A percentile compares a stretch with the other conserved stretches of the same genome.
phyloP scores from a whole-genome alignment of 2,797 vertebrate species.

The Falco biarmicus region DNA sequence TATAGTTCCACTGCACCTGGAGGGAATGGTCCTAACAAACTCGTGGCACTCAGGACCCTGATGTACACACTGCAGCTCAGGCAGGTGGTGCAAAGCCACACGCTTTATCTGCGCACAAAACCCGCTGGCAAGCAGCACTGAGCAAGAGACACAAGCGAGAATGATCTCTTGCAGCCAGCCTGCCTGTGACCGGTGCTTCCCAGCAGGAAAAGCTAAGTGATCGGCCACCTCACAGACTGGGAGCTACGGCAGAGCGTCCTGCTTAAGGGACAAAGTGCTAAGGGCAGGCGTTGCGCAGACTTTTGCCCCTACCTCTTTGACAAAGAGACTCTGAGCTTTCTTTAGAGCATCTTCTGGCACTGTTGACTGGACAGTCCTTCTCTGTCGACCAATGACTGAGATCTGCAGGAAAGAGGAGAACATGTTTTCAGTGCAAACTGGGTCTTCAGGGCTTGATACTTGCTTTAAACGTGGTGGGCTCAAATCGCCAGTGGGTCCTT shows the following conservation, averaged over 20 bases:
- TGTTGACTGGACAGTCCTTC: slow-evolving; percentile 86
- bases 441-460: background rate
- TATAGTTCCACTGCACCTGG: background rate
- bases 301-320: slow-evolving; percentile 88
- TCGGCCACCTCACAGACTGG: background rate
- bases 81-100: background rate
- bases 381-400: slow-evolving; percentile 86
- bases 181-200: background rate
- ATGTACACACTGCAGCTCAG: background rate
- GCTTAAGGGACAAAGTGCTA: background rate
- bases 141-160: background rate
- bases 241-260: background rate
- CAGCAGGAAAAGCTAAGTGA: background rate
- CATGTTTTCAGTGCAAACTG: background rate
- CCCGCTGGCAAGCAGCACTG: background rate
- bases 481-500: background rate
- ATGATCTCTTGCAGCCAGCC: fast-evolving
- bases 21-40: background rate
- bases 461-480: background rate
- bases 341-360: slow-evolving; percentile 92
- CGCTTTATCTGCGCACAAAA: background rate
- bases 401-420: slow-evolving; percentile 77
- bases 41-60: background rate
- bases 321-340: slow-evolving; percentile 92
- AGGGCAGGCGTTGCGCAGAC: fast-evolving